These are phyloP conservation scores for Andrena praecox DNA, from an alignment of 2,888 invertebrate species.

Conservation along the genomic window DNA sequence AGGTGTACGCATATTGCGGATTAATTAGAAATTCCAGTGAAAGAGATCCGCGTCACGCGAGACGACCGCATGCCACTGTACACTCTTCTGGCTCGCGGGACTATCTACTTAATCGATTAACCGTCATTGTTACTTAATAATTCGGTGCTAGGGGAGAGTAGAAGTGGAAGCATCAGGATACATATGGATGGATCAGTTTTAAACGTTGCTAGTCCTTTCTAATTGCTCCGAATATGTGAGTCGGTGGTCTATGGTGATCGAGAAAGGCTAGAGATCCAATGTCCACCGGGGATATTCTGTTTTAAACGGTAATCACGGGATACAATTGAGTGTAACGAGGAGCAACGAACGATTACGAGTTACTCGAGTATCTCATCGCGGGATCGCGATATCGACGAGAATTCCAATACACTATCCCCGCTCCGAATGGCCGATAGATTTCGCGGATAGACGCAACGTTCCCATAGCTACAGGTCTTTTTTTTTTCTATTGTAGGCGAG, in stretches of 20 bases:
- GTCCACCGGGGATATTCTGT: too few species aligned
- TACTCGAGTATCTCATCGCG: not conserved
- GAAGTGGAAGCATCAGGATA: too few species aligned
- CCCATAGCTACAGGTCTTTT: not conserved
- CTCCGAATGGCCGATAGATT: not conserved
- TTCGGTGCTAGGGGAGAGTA: not conserved
- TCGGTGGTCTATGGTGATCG: too few species aligned
- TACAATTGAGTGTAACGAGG: not conserved
- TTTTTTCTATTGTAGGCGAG: conserved; percentile 56
- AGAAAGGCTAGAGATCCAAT: too few species aligned
- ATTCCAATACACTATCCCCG: not conserved
- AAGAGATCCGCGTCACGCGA: conserved; percentile 1
- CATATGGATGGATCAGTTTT: too few species aligned
- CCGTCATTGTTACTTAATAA: not conserved
- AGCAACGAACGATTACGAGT: not conserved
- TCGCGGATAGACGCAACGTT: not conserved
- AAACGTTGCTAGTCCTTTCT: too few species aligned
- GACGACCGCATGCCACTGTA: not conserved
- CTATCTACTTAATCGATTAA: conserved; percentile 3
- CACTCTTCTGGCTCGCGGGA: not conserved
- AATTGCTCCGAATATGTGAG: too few species aligned
- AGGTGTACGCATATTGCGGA: conserved; percentile 39
- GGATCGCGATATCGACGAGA: not conserved
- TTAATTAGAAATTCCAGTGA: conserved; percentile 39
- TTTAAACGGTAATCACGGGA: too few species aligned